A percentile compares a stretch with the other conserved stretches of the same genome.
Evolutionary conservation across 1,140 invertebrate genomes (phyloP).

Genomic region (Zelostemma sp.): DNA sequence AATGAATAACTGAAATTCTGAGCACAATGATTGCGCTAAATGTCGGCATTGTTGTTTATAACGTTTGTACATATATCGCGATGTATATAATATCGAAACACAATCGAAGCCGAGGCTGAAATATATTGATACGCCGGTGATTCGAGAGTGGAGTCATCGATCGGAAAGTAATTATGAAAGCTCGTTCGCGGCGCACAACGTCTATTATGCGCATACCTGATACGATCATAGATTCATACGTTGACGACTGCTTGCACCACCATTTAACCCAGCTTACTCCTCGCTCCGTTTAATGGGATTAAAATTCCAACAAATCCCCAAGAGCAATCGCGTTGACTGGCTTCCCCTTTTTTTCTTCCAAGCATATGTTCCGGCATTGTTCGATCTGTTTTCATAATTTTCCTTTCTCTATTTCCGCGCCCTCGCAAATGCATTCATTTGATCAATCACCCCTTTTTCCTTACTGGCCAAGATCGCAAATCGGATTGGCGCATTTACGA

Average conservation of each 20-base stretch:
- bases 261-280: constrained; percentile 26
- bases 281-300: constrained; percentile 45
- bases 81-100: constrained; percentile 10
- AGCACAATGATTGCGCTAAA: background rate
- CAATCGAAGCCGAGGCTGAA: constrained; percentile 7
- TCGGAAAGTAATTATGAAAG: constrained; percentile 55
- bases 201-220: constrained; percentile 36
- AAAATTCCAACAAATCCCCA: constrained; percentile 40
- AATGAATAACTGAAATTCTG: too few relatives aligned
- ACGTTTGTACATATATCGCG: too few relatives aligned
- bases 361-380: background rate
- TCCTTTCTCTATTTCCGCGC: background rate
- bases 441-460: background rate
- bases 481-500: too few relatives aligned
- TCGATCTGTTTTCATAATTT: background rate
- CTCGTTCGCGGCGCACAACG: constrained; percentile 40
- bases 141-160: constrained; percentile 24
- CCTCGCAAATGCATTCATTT: background rate
- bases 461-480: too few relatives aligned
- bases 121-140: constrained; percentile 26
- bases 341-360: background rate
- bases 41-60: too few relatives aligned
- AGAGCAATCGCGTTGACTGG: constrained; percentile 11
- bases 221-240: constrained; percentile 41
- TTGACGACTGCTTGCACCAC: constrained; percentile 27